phyloP scores from a whole-genome alignment of 2,888 invertebrate species.

The Nemotelus nigrinus region DNA sequence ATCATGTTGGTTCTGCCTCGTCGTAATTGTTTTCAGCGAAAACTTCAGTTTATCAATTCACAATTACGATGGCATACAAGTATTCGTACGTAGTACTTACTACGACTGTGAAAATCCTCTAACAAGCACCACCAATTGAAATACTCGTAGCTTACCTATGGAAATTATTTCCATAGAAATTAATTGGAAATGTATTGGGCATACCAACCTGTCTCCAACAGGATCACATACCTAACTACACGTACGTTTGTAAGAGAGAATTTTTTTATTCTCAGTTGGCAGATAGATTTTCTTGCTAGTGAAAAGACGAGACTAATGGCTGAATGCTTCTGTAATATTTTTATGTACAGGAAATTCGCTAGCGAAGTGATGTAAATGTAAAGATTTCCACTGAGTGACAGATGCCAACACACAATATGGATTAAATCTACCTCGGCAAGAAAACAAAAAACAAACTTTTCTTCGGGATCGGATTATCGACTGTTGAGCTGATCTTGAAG shows the following conservation, averaged over 20 bases:
- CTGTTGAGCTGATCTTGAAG: constrained; percentile 28
- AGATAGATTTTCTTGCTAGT: constrained; percentile 3
- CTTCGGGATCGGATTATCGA: constrained; percentile 18
- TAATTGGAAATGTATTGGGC: constrained; percentile 46
- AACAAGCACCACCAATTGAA: constrained; percentile 8
- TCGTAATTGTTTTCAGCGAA: constrained; percentile 20
- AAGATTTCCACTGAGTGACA: constrained; percentile 40
- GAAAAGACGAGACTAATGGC: constrained; percentile 19
- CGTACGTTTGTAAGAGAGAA: not conserved
- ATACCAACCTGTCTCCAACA: constrained; percentile 6
- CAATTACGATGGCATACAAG: not conserved
- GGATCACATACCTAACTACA: not conserved
- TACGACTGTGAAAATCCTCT: constrained; percentile 24
- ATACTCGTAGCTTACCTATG: constrained; percentile 6
- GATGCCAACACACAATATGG: constrained; percentile 32
- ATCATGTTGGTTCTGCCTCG: constrained; percentile 19
- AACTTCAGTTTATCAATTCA: constrained; percentile 30
- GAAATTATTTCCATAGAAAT: constrained; percentile 45
- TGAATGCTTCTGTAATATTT: not conserved
- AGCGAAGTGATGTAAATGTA: constrained; percentile 18
- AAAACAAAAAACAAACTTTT: constrained; percentile 22
- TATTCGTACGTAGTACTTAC: too few relatives aligned
- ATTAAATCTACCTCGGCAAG: constrained; percentile 27
- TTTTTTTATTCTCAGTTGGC: constrained; percentile 21
- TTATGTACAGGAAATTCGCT: constrained; percentile 13